Conservation (phyloP, 2,113 vertebrate species). For the Riparia riparia region DNA sequence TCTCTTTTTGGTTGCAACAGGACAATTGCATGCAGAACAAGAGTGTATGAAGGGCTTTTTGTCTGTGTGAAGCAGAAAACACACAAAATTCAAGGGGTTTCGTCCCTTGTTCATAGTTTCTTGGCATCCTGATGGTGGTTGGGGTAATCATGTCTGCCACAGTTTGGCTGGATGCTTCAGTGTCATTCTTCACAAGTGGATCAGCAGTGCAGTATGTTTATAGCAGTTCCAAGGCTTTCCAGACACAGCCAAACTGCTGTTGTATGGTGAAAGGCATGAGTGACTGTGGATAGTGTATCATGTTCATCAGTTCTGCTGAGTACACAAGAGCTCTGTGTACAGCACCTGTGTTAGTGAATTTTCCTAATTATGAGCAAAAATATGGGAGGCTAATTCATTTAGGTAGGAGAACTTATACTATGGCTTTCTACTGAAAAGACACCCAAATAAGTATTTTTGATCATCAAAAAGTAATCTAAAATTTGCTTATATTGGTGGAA, state of each 20-base stretch:
- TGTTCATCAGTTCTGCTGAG: fast-evolving
- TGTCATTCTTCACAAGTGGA: not conserved
- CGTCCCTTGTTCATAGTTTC: not conserved
- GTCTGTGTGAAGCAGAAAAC: not conserved
- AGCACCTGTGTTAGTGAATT: fast-evolving
- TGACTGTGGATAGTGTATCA: not conserved
- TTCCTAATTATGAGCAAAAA: not conserved
- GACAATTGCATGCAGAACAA: not conserved
- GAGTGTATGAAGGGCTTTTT: not conserved
- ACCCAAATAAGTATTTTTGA: not conserved
- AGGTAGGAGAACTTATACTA: not conserved
- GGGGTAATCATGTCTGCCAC: not conserved
- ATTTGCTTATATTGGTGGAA: not conserved
- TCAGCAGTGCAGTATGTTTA: not conserved
- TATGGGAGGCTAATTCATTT: not conserved
- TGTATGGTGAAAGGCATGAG: not conserved
- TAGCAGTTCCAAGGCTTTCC: not conserved
- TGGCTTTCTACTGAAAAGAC: not conserved
- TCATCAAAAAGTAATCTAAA: not conserved
- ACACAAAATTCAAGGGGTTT: not conserved
- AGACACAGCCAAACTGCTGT: not conserved
- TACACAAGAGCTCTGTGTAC: not conserved
- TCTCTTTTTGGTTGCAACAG: not conserved
- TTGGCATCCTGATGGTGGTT: not conserved
- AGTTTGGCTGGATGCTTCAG: not conserved